Evolutionary conservation across 2,888 invertebrate genomes (phyloP).

Genomic region (Gryllus longicercus): DNA sequence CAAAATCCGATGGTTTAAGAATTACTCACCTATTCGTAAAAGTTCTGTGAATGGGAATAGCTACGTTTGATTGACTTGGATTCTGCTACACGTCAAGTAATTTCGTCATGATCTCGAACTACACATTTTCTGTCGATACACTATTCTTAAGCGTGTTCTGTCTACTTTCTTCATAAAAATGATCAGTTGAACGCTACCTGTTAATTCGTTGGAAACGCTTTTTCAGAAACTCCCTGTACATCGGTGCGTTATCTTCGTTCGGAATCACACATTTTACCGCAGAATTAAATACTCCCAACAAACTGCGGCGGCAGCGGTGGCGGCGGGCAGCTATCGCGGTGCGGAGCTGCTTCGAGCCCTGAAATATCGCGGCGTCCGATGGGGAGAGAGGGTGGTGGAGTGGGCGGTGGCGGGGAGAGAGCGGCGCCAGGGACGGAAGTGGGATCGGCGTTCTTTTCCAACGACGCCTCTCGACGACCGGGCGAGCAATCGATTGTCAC

Average conservation of each 20-base stretch:
- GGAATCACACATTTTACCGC: not conserved
- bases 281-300: not conserved
- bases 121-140: too few species aligned
- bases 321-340: not conserved
- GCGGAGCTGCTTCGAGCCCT: not conserved
- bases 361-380: slow-evolving; percentile 1
- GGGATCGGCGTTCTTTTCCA: not conserved
- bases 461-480: slow-evolving; percentile 7
- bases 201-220: too few species aligned
- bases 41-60: too few species aligned
- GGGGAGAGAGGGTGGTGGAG: not conserved
- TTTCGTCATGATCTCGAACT: too few species aligned
- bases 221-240: not conserved
- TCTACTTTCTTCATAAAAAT: too few species aligned
- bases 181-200: too few species aligned
- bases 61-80: too few species aligned
- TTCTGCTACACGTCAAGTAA: too few species aligned
- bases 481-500: not conserved
- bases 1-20: too few species aligned
- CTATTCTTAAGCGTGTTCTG: too few species aligned
- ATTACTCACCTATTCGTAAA: too few species aligned
- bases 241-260: not conserved
- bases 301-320: not conserved
- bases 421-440: not conserved
- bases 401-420: not conserved